phyloP scores from a whole-genome alignment of 2,888 invertebrate species.

The Hydropsyche betteni region DNA sequence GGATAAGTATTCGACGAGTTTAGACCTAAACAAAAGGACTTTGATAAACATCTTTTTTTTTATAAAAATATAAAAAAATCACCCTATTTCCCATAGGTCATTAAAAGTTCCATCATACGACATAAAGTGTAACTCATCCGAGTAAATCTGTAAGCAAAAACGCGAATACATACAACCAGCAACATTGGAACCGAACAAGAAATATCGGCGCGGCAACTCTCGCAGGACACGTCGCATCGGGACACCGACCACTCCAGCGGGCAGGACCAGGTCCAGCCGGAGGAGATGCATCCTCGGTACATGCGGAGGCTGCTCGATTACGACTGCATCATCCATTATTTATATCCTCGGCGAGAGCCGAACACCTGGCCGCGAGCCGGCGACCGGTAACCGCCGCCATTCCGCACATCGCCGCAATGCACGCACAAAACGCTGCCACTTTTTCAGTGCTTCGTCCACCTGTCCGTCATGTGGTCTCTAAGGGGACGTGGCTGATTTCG shows the following conservation, averaged over 20 bases:
- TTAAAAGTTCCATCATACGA: too few relatives aligned
- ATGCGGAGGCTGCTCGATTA: conserved; percentile 21
- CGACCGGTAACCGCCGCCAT: conserved; percentile 4
- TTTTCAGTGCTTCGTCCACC: neutral
- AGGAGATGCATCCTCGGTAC: conserved; percentile 2
- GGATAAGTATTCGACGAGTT: too few relatives aligned
- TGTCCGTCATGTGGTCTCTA: neutral
- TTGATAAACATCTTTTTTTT: too few relatives aligned
- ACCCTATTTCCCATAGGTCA: too few relatives aligned
- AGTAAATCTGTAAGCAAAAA: too few relatives aligned
- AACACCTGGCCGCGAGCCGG: conserved; percentile 30
- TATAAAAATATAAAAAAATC: too few relatives aligned
- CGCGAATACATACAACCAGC: too few relatives aligned
- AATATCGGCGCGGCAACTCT: too few relatives aligned
- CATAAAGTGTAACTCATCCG: too few relatives aligned
- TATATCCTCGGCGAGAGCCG: conserved; percentile 17
- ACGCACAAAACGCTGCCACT: conserved; percentile 6
- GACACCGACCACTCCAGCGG: neutral
- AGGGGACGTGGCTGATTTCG: too few relatives aligned
- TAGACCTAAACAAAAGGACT: too few relatives aligned
- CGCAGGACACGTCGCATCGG: neutral
- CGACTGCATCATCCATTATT: conserved; percentile 33
- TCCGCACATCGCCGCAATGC: neutral
- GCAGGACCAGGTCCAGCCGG: neutral
- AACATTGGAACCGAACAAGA: too few relatives aligned